Evolutionary conservation across 2,113 vertebrate genomes (phyloP), one percentile per base, ranked within the genome.

Genomic region (Polyodon spathula): DNA sequence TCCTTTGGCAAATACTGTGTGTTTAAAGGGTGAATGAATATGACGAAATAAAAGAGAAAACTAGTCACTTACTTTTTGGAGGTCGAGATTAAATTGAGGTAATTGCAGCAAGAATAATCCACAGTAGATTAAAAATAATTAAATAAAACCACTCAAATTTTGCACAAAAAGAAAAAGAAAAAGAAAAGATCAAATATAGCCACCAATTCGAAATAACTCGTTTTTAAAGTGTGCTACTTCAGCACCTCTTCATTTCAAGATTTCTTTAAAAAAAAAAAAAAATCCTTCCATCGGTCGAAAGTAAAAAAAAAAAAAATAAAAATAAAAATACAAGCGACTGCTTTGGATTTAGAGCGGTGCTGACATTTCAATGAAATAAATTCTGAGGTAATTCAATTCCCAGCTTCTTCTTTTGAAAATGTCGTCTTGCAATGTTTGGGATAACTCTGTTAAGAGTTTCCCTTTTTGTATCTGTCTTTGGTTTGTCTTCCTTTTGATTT

Each of bases 11-110:
- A 59, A 27, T 38, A 37, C 38, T 52, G 53, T n/a, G n/a, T n/a
- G n/a, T n/a, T n/a, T n/a, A n/a, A n/a, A n/a, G n/a, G n/a, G n/a
- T n/a, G n/a, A n/a, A n/a, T n/a, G n/a, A n/a, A n/a, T n/a, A n/a
- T n/a, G n/a, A n/a, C n/a, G n/a, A n/a, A n/a, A n/a, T n/a, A n/a
- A n/a, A n/a, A n/a, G n/a, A n/a, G n/a, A n/a, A n/a, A n/a, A 44
- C 43, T 14, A 56, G 48, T 53, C 66, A 84, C 86, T 88, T 78
- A 88, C 86, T 86, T 82, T 70, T 69, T 84, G 76, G 86, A 85
- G 82, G 82, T 83, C 75, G 83, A 80, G 75, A 78, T 83, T 76
- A 80, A 66, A 63, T 60, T 76, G 79, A 85, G 81, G 78, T 76
- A 83, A 79, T 66, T 68, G 74, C 73, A 68, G 76, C 62, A 74